Base-by-base conservation (phyloP, 1,140 invertebrate species). In the Goniozus legneri region DNA sequence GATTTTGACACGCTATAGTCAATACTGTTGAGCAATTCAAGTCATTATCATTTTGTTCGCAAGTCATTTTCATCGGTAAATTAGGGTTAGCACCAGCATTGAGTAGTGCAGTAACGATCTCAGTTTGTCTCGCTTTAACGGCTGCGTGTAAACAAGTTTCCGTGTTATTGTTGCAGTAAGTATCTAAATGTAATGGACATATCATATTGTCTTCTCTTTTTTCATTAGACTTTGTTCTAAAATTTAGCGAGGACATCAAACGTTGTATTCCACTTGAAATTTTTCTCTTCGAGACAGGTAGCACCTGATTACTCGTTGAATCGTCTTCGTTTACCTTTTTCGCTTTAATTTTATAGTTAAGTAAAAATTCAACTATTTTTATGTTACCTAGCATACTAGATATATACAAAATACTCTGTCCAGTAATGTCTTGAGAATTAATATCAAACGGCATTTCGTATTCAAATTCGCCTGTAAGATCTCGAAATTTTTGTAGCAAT, bases 371-470 rank as follows among this genome's bases (percentile, higher is more conserved):
- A 0, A 95, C 83, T 21, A 95, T 80, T 54, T 85, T 84, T 33
- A 82, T 77, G 68, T 95, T 93, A 1, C 91, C 91, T 30, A 92
- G 77, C 33, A 87, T 83, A 65, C 89, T 88, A 7, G 92, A 88
- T 33, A 95, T 84, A 71, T 96, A 97, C 0, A 97, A 76, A 34
- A 91, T 84, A 47, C 85, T 95, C 66, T 96, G 91, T 0, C 91
- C 92, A 12, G 89, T 89, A 0, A 88, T 88, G 73, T 97, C 94
- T 50, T 87, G 83, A 35, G 85, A 82, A 73, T 97, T 97, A 4
- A 97, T 80, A 73, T 97, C 92, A 67, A 94, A 95, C 6, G 90
- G 83, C 72, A 92, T 82, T 12, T 84, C 80, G 72, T 92, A 97
- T 64, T 93, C 88, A 78, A 85, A 91, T 36, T 86, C 79, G 15